Conservation (phyloP, 2,797 vertebrate species). For the Thunnus albacares region DNA sequence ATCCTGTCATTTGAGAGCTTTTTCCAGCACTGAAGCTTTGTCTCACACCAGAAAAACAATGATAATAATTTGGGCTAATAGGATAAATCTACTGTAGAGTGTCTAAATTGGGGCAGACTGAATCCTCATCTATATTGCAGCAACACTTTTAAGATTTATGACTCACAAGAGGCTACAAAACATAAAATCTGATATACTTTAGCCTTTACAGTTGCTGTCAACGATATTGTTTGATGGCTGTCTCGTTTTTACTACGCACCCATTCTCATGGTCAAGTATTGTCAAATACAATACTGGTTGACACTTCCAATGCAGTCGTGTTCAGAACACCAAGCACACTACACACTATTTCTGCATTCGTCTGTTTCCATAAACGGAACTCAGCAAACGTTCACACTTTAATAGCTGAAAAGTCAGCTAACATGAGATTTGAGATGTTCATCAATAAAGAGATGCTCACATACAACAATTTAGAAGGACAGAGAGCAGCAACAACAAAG, state of each 20-base stretch:
- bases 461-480: constrained; percentile 16
- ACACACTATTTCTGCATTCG: neutral
- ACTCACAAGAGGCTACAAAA: constrained; percentile 8
- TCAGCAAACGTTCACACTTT: neutral
- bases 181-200: constrained; percentile 13
- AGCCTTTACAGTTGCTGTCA: constrained; percentile 5
- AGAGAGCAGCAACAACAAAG: constrained; percentile 16
- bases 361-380: neutral
- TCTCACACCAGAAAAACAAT: constrained; percentile 29
- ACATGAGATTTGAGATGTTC: neutral
- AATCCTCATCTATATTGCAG: neutral
- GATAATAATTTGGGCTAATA: constrained; percentile 39
- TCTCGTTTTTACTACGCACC: neutral
- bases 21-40: neutral
- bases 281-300: neutral
- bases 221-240: constrained; percentile 5
- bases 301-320: neutral
- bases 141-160: constrained; percentile 24
- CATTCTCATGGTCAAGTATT: neutral
- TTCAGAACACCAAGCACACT: neutral
- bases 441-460: neutral
- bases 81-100: constrained; percentile 18
- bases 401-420: neutral
- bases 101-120: constrained; percentile 24
- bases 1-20: neutral